A percentile compares a stretch with the other conserved stretches of the same genome.
Evolutionary conservation across 2,113 vertebrate genomes (phyloP).

Genomic region (Ia io): DNA sequence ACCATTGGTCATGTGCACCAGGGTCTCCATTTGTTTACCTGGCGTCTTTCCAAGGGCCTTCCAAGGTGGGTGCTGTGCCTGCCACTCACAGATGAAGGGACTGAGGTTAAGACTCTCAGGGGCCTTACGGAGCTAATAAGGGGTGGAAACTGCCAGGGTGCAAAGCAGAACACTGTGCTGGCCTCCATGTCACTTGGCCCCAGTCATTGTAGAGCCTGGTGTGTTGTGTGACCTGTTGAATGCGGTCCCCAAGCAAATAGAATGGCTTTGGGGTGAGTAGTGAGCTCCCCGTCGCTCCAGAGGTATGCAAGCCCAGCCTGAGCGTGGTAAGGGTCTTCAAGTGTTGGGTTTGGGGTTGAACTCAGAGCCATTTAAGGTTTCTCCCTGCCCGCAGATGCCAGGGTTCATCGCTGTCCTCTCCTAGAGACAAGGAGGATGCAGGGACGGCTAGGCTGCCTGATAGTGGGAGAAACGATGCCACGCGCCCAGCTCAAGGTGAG

Average conservation of each 20-base stretch:
- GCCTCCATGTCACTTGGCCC: neutral
- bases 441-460: neutral
- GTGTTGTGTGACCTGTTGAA: neutral
- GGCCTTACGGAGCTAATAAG: neutral
- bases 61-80: too few relatives aligned
- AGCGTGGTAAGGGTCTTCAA: neutral
- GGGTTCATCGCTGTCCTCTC: neutral
- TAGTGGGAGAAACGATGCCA: neutral
- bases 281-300: neutral
- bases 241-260: neutral
- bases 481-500: neutral
- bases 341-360: neutral
- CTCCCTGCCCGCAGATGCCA: neutral
- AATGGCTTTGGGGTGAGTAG: neutral
- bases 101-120: neutral
- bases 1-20: accelerated
- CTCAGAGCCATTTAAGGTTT: too few relatives aligned
- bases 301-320: neutral
- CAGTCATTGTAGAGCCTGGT: accelerated
- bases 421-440: neutral
- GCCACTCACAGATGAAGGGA: neutral
- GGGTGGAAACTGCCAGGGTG: neutral
- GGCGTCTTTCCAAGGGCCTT: neutral
- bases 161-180: neutral
- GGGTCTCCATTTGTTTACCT: neutral